A percentile compares a stretch with the other conserved stretches of the same genome.
Evolutionary conservation across 2,888 invertebrate species (phyloP).

Genomic region (Orthosia gracilis): DNA sequence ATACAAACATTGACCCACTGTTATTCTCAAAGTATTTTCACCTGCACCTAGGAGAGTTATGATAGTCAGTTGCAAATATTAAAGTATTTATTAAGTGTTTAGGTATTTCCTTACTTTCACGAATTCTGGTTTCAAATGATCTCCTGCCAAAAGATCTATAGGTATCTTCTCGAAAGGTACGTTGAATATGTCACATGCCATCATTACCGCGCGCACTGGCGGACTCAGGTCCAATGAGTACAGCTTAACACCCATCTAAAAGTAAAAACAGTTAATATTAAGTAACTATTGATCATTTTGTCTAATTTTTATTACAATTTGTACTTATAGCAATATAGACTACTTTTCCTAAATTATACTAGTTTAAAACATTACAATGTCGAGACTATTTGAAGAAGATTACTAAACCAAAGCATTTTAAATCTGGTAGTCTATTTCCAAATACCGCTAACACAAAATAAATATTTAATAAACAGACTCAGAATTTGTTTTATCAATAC

Average conservation of each 20-base stretch:
- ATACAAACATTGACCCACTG: no score
- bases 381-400: no score
- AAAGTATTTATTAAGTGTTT: no score
- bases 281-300: not conserved
- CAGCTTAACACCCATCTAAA: constrained; percentile 78
- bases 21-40: no score
- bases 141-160: constrained; percentile 69
- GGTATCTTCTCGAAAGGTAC: constrained; percentile 73
- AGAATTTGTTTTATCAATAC: no score
- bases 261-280: not conserved
- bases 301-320: no score
- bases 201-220: constrained; percentile 78
- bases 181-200: constrained; percentile 75
- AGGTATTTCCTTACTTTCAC: constrained; percentile 77
- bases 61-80: no score
- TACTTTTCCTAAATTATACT: no score
- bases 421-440: not conserved
- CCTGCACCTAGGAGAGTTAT: no score
- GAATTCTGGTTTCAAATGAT: constrained; percentile 81
- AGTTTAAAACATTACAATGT: no score
- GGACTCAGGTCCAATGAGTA: constrained; percentile 78
- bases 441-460: not conserved
- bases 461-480: not conserved
- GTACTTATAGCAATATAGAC: no score
- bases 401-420: no score